Evolutionary conservation across 2,113 vertebrate genomes (phyloP), one percentile per base, ranked within the genome.

Genomic region (Dasyornis broadbenti): DNA sequence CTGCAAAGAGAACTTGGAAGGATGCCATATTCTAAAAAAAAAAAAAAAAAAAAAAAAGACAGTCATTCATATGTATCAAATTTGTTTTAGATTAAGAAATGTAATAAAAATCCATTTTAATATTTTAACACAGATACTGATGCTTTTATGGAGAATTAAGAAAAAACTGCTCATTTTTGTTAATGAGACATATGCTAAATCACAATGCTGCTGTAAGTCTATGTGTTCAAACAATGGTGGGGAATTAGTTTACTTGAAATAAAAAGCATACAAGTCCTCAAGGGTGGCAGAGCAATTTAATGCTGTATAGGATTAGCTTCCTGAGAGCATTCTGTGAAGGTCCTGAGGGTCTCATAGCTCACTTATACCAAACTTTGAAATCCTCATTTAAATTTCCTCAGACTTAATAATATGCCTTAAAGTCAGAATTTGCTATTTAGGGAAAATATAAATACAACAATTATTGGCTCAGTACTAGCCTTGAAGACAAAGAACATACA

Each of bases 351-450:
- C 72, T 89, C 45, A 53, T 26, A 91, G 35, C 71, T 97, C 91
- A 94, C 82, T 89, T 88, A 95, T 85, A 90, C 39, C 40, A 96
- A 94, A 83, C 30, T 92, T 96, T 70, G 91, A 96, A 95, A 78
- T 50, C 83, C 77, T 97, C 57, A 92, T 97, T 97, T 96, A 83
- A 93, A 95, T 93, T 96, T 95, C 44, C 22, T 76, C 83, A 90
- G 39, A 90, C 26, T 85, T 91, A 96, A 90, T 96, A 96, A 68
- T 72, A 89, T 72, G 31, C 57, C 39, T 56, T 92, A 61, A 81
- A 68, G 63, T 86, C 50, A 61, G 33, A 79, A 82, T 94, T 84
- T 88, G 15, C 61, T 89, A 76, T 95, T 90, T 91, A 92, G 56
- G 86, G 60, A 96, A 96, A 90, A 89, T 92, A 94, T 86, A 97